A percentile compares a stretch with the other conserved stretches of the same genome.
Evolutionary conservation across 2,113 vertebrate genomes (phyloP).

Genomic region (Cyprinodon tularosa): DNA sequence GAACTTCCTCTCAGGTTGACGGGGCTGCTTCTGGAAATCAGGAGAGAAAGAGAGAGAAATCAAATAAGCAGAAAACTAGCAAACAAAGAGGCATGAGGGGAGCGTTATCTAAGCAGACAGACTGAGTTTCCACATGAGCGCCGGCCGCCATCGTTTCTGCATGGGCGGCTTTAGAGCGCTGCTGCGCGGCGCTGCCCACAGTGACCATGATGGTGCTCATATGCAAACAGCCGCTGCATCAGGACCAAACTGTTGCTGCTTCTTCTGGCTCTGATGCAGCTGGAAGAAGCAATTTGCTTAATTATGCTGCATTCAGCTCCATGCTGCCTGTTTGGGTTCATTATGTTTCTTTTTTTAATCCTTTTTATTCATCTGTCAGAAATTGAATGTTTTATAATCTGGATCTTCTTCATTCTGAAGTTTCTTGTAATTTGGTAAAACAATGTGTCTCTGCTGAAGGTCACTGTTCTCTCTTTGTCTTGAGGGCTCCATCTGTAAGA

Average conservation of each 20-base stretch:
- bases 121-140: slow-evolving; percentile 65
- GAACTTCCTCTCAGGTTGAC: not conserved
- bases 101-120: slow-evolving; percentile 59
- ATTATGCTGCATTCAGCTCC: not conserved
- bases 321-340: not conserved
- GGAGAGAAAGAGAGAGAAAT: slow-evolving; percentile 29
- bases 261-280: not conserved
- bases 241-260: not conserved
- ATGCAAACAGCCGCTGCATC: not conserved
- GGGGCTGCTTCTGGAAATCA: slow-evolving; percentile 12
- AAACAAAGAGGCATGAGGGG: slow-evolving; percentile 49
- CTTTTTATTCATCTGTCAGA: too few relatives aligned
- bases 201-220: not conserved
- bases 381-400: not conserved
- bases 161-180: slow-evolving; percentile 35
- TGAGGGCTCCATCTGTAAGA: too few relatives aligned
- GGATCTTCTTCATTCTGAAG: not conserved
- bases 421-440: not conserved
- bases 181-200: slow-evolving; percentile 9
- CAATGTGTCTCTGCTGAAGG: not conserved
- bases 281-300: not conserved
- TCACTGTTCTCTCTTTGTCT: not conserved
- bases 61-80: slow-evolving; percentile 50
- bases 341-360: not conserved
- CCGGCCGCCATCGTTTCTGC: slow-evolving; percentile 53